Evolutionary conservation across 2,888 invertebrate genomes (phyloP).

Genomic region (Octonoba sinensis): DNA sequence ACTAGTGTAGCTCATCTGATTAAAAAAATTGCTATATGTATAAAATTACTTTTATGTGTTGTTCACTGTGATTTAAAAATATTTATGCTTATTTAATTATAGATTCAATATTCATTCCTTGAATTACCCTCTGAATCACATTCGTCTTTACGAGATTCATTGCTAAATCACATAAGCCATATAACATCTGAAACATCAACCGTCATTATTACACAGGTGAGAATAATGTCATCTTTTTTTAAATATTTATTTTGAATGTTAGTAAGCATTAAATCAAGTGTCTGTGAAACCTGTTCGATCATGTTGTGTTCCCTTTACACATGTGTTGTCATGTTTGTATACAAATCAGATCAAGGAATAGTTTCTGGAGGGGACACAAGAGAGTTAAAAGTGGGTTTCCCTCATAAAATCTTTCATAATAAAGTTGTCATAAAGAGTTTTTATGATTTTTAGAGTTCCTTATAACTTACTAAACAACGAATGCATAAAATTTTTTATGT

Average conservation of each 20-base stretch:
- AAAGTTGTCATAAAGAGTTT: no score
- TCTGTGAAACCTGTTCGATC: background rate
- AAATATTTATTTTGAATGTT: background rate
- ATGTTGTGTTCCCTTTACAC: no score
- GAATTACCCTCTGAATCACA: conserved; percentile 90
- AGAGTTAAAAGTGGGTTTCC: no score
- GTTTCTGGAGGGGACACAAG: no score
- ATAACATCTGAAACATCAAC: conserved; percentile 84
- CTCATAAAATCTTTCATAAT: no score
- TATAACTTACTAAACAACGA: no score
- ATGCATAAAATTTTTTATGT: no score
- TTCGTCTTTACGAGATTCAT: conserved; percentile 87
- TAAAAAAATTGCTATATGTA: background rate
- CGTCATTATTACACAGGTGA: conserved; percentile 86
- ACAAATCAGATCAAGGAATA: no score
- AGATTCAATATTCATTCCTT: conserved; percentile 80
- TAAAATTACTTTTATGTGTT: background rate
- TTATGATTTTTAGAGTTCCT: no score
- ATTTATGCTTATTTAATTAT: conserved; percentile 59
- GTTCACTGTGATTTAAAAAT: no score
- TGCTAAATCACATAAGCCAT: conserved; percentile 87
- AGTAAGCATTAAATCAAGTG: background rate
- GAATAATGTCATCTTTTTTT: background rate
- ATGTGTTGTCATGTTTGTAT: no score
- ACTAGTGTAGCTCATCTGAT: no score